Percentiles rank a stretch among this genome's conserved stretches.
Conservation (phyloP, 2,113 vertebrate species). For the Emberiza fucata region DNA sequence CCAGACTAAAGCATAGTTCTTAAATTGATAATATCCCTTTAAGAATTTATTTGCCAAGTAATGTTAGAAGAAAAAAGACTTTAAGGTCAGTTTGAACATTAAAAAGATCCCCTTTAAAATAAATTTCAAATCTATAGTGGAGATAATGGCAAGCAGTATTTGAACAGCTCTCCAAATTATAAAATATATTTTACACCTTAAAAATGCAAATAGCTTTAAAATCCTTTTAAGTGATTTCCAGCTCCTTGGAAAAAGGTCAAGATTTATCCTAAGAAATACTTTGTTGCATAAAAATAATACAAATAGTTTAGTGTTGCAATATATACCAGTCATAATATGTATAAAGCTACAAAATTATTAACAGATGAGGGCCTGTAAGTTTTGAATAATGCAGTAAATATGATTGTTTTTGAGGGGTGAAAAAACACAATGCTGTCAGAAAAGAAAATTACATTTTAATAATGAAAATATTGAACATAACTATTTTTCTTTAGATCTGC, state of each 20-base stretch:
- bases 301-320: neutral
- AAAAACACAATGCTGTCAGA: neutral
- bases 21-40: slow-evolving; percentile 45
- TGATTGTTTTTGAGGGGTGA: neutral
- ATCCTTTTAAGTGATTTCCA: neutral
- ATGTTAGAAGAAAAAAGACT: slow-evolving; percentile 43
- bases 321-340: neutral
- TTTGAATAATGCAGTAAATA: slow-evolving; percentile 16
- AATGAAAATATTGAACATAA: slow-evolving; percentile 55
- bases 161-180: slow-evolving; percentile 17
- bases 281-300: neutral
- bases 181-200: slow-evolving; percentile 2
- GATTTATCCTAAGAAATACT: neutral
- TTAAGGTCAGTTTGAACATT: slow-evolving; percentile 35
- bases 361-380: slow-evolving; percentile 5
- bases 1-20: slow-evolving; percentile 13
- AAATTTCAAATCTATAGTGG: slow-evolving; percentile 34
- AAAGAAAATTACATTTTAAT: slow-evolving; percentile 42
- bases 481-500: slow-evolving; percentile 60
- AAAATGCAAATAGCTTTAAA: slow-evolving; percentile 5
- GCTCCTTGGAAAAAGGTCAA: neutral
- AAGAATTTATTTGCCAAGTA: slow-evolving; percentile 51
- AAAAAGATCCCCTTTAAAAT: slow-evolving; percentile 7
- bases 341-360: neutral
- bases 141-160: neutral